Evolutionary conservation across 2,888 invertebrate genomes (phyloP), one percentile per base, ranked within the genome.

Genomic region (Malthinus seriepunctatus): DNA sequence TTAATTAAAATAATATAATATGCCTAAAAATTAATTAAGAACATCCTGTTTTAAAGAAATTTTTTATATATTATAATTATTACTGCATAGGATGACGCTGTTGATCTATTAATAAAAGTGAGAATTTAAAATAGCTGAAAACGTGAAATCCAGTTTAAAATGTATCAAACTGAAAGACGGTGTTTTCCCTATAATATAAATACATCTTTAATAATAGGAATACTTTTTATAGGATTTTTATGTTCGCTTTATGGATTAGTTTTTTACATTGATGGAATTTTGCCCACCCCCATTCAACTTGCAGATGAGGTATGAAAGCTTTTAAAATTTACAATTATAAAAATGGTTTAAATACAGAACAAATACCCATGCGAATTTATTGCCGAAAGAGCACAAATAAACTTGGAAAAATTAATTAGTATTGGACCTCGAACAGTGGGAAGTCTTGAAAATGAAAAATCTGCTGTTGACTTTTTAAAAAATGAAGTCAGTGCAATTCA

Each of bases 381-480:
- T 55, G 87, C 88, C 12, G 87, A 88, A 75, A 80, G 88, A 63
- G 90, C 91, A 0, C 81, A 84, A 67, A 74, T 81, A 60, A 83
- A 86, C 75, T 77, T 91, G 12, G 76, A 82, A 15, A 80, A 83
- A 51, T 75, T 92, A 23, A 85, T 87, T 1, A 80, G 81, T n/a
- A 76, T 89, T 45, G 91, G 91, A 0, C 88, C 89, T 0, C 80
- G 88, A 64, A 84, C 88, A 2, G 84, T 86, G n/a, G 95, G 95
- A 38, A 90, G 91, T 74, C 84, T 89, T 69, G 90, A 88, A 75
- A 93, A 92, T 80, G 94, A 95, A 81, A 84, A 89, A 47, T 65
- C 83, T 37, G 86, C 88, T 4, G 86, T 88, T 37, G 81, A 84
- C 66, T 83, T 84, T 73, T 76, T 89, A 56, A 81, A 82, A 67